Evolutionary conservation across 2,888 invertebrate genomes (phyloP).

Genomic region (Lottia scabra): DNA sequence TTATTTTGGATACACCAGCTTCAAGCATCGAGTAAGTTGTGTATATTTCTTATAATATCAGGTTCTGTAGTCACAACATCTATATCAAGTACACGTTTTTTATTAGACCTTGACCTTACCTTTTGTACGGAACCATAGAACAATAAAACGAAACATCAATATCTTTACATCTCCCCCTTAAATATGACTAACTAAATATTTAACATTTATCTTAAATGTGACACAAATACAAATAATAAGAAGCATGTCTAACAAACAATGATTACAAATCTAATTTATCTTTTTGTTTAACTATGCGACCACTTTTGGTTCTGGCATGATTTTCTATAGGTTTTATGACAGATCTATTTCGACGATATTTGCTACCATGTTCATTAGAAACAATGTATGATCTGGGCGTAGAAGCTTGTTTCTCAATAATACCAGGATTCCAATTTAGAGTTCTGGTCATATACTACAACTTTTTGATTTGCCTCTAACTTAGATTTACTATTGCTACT

Average conservation of each 20-base stretch:
- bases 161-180: neutral
- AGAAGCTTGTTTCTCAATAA: neutral
- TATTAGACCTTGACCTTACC: no score
- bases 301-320: neutral
- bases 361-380: neutral
- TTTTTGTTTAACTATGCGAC: neutral
- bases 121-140: no score
- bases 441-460: neutral
- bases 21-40: no score
- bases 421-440: neutral
- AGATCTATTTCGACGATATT: neutral
- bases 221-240: no score
- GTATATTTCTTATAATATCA: no score
- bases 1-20: no score
- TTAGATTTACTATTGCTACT: no score
- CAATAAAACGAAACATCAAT: constrained; percentile 1
- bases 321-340: neutral
- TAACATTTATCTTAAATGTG: neutral
- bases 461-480: neutral
- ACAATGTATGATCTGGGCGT: neutral
- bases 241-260: no score
- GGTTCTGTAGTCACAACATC: no score
- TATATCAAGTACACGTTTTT: no score
- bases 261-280: neutral
- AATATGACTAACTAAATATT: neutral